Conservation (phyloP, 2,113 vertebrate species). For the Oriolus oriolus region DNA sequence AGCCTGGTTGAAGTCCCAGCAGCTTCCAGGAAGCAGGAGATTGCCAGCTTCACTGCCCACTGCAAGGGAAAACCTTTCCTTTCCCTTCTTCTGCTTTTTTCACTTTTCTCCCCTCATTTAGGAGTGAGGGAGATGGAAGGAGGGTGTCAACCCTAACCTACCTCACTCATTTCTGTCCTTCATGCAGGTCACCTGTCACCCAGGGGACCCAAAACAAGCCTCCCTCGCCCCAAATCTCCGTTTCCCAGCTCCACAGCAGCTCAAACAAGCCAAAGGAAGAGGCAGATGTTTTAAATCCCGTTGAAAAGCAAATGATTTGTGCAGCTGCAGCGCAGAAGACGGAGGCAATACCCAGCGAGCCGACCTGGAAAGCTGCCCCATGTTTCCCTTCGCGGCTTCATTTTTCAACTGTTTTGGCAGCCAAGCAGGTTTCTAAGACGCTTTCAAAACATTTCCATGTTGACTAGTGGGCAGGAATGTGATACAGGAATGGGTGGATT, state of each 20-base stretch:
- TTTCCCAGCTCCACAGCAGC: neutral
- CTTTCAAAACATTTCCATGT: conserved; percentile 41
- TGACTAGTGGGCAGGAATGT: neutral
- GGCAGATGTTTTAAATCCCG: neutral
- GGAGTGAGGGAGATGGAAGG: accelerated
- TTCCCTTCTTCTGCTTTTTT: neutral
- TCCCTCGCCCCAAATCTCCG: neutral
- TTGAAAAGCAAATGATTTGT: neutral
- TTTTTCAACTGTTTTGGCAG: conserved; percentile 25
- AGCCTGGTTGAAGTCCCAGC: neutral
- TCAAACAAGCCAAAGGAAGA: neutral
- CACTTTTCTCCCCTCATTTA: neutral
- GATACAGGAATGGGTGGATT: neutral
- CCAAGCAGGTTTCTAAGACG: neutral
- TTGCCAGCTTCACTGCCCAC: neutral
- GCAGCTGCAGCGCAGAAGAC: neutral
- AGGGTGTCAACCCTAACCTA: neutral
- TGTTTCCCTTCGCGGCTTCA: neutral
- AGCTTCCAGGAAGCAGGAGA: neutral
- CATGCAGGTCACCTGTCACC: accelerated
- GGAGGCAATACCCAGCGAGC: neutral
- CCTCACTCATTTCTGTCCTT: neutral
- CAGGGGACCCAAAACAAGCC: neutral
- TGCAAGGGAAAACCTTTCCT: neutral
- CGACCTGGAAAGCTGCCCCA: neutral